Base-by-base conservation (phyloP, 2,797 vertebrate genomes). In the Lycodopsis pacificus region DNA sequence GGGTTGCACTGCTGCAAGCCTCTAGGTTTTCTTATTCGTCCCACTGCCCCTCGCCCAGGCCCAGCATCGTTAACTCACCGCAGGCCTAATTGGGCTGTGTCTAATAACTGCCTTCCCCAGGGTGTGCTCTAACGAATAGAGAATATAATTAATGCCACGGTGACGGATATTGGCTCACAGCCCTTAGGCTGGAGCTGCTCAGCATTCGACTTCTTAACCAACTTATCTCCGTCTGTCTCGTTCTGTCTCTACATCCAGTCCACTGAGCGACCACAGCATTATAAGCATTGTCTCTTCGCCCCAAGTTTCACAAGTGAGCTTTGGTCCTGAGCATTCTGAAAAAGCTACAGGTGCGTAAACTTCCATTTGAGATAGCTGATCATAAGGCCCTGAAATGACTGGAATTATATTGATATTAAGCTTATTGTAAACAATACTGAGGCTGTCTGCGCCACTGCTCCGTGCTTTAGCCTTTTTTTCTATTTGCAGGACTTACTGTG, bases 91-190 rank as follows among this genome's bases (percentile, higher is more conserved):
- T 95, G 93, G 93, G 81, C 87, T 86, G 86, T 83, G 88, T 94
- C 91, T 95, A 93, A 94, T 93, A 94, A 93, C 83, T 82, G 81
- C 53, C 17, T 77, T 87, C 90, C 87, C 87, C 65, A 51, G 86
- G 88, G 89, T 91, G 85, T 81, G 71, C 85, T 85, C 80, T 92
- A 92, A 95, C 93, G 91, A 94, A 94, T 89, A 92, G 91, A 90
- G 90, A 95, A 91, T 91, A 93, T 94, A 95, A 95, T 94, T 93
- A 94, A 92, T 92, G 91, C 90, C 87, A 91, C 59, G 32, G 87
- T 93, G 92, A 92, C 73, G 73, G 91, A 92, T 93, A 91, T 93
- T 92, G 91, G 92, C 87, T 92, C 71, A 76, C 67, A 74, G 86
- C 81, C 90, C 83, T 77, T 59, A 83, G 87, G 85, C 83, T 66